Conservation (phyloP, 2,888 invertebrate species). For the Marronus borbonicus region DNA sequence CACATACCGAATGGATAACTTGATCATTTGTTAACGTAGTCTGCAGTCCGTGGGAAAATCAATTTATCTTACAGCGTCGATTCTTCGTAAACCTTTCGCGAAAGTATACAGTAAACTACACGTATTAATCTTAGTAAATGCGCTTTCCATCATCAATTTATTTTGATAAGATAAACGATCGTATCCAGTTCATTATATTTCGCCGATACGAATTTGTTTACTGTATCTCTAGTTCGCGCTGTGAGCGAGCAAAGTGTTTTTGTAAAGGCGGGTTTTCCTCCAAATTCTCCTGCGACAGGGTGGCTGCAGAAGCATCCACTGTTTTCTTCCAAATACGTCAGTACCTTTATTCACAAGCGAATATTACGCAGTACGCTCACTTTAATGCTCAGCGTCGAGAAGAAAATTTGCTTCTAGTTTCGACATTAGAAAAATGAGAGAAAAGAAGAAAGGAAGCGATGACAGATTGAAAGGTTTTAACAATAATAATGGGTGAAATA, state of each 20-base stretch:
- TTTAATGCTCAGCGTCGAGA: too few species aligned
- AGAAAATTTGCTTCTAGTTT: too few species aligned
- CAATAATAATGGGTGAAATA: too few species aligned
- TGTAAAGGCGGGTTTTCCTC: too few species aligned
- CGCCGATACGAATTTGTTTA: background rate
- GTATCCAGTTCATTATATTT: background rate
- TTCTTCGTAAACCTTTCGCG: conserved; percentile 16
- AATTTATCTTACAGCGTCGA: conserved; percentile 26
- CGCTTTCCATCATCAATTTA: conserved; percentile 6
- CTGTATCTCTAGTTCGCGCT: background rate
- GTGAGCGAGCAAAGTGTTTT: background rate
- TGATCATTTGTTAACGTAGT: conserved; percentile 29
- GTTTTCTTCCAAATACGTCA: too few species aligned
- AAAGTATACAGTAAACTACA: conserved; percentile 22
- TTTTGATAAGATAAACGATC: background rate
- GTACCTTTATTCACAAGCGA: too few species aligned
- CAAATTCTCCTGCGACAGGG: too few species aligned
- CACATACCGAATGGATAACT: background rate
- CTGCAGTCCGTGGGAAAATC: conserved; percentile 14
- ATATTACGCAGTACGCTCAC: too few species aligned
- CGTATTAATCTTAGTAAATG: conserved; percentile 24
- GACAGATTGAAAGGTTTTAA: too few species aligned
- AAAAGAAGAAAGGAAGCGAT: too few species aligned
- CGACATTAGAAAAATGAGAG: too few species aligned
- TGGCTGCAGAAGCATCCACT: too few species aligned